phyloP scores from a whole-genome alignment of 2,888 invertebrate species.

The Pyrrhosoma nymphula region DNA sequence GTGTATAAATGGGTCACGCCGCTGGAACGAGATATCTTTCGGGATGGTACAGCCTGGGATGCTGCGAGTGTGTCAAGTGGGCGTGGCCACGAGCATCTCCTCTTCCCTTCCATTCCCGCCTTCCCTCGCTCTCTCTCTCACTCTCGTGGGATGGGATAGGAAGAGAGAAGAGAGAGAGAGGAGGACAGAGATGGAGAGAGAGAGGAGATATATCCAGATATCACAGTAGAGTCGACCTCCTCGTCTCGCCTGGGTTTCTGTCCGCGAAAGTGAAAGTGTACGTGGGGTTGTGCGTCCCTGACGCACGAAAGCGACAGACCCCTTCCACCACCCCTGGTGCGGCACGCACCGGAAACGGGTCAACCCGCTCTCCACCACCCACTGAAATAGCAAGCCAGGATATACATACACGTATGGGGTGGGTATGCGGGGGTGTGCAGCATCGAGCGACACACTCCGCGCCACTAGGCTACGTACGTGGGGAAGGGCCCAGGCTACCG shows the following conservation, averaged over 20 bases:
- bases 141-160: background rate
- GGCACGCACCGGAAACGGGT: background rate
- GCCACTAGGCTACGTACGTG: background rate
- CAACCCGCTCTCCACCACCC: constrained; percentile 5
- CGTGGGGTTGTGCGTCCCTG: background rate
- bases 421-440: background rate
- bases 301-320: constrained; percentile 17
- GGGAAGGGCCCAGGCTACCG: constrained; percentile 20
- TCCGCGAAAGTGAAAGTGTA: constrained; percentile 64
- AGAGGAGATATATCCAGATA: background rate
- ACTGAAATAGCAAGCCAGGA: background rate
- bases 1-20: background rate
- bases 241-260: constrained; percentile 61
- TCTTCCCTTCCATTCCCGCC: background rate
- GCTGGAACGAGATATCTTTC: background rate
- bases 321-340: constrained; percentile 26
- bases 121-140: no score
- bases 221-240: constrained; percentile 50
- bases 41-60: constrained; percentile 13
- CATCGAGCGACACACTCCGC: background rate
- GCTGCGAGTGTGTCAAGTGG: background rate
- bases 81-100: background rate
- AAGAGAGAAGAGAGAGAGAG: background rate
- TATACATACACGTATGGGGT: background rate
- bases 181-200: background rate